Conservation (phyloP, 2,888 invertebrate genomes). For the Drosophila paranaensis region DNA sequence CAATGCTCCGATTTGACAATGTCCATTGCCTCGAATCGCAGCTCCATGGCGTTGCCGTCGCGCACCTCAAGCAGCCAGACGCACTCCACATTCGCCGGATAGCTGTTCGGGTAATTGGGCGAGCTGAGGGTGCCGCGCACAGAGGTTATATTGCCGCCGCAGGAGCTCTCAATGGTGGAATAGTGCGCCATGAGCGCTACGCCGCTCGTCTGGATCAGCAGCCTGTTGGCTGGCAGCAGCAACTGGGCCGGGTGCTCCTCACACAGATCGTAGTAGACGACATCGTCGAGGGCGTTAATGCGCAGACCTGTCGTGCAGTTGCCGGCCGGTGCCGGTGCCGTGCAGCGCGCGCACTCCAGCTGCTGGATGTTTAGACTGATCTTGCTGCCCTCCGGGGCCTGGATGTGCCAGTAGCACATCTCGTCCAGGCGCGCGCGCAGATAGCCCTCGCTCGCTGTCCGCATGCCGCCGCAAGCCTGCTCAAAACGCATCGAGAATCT, state of each 20-base stretch:
- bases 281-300: constrained; percentile 41
- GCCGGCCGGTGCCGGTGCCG: not conserved
- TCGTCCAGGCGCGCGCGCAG: constrained; percentile 66
- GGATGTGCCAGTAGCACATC: constrained; percentile 33
- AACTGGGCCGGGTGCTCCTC: constrained; percentile 59
- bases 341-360: constrained; percentile 73
- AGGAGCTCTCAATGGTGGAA: constrained; percentile 86
- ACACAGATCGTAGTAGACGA: constrained; percentile 58
- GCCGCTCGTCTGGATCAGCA: constrained; percentile 52
- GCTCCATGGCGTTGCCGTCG: constrained; percentile 89
- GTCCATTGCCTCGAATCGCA: constrained; percentile 89
- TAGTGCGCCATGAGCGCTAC: constrained; percentile 84
- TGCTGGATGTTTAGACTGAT: constrained; percentile 70
- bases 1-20: constrained; percentile 90
- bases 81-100: constrained; percentile 90
- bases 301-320: constrained; percentile 63
- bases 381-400: constrained; percentile 50
- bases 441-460: constrained; percentile 55
- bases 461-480: constrained; percentile 64
- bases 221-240: constrained; percentile 49
- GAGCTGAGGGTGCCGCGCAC: constrained; percentile 88
- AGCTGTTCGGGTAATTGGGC: constrained; percentile 89
- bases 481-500: constrained; percentile 69
- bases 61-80: constrained; percentile 89
- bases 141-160: constrained; percentile 89